phyloP scores from a whole-genome alignment of 1,140 invertebrate genomes.

The Cyrtorhinus lividipennis region DNA sequence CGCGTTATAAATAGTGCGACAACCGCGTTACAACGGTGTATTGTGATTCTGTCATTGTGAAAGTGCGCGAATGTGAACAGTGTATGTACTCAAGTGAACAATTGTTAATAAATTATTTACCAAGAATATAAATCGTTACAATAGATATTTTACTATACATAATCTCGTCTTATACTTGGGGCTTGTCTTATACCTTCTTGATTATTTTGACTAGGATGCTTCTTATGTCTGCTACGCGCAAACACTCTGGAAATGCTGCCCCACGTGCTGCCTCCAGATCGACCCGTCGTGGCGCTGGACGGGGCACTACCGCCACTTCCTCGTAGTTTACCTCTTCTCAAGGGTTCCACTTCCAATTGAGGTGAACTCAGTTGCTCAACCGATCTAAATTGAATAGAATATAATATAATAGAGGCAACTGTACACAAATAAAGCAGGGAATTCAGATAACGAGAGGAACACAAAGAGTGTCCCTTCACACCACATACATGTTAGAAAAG shows the following conservation, averaged over 20 bases:
- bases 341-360: conserved; percentile 27
- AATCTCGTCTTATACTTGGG: no score
- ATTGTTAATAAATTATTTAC: no score
- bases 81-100: no score
- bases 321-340: conserved; percentile 27
- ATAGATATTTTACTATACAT: no score
- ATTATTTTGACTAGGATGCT: conserved; percentile 31
- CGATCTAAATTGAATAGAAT: no score
- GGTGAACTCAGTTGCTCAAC: conserved; percentile 57
- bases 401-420: conserved; percentile 10
- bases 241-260: conserved; percentile 73
- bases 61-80: no score
- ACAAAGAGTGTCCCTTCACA: neutral
- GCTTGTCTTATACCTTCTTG: conserved; percentile 25
- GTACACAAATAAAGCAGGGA: neutral
- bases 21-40: no score
- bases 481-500: no score
- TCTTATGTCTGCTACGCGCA: conserved; percentile 65
- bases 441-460: neutral
- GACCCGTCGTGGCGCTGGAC: conserved; percentile 29
- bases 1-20: no score
- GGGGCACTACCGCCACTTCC: conserved; percentile 32
- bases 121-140: no score
- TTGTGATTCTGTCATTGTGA: no score
- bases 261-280: conserved; percentile 42